Evolutionary conservation across 1,140 invertebrate genomes (phyloP), one percentile per base, ranked within the genome.

Genomic region (Panagrolaimus sp.): DNA sequence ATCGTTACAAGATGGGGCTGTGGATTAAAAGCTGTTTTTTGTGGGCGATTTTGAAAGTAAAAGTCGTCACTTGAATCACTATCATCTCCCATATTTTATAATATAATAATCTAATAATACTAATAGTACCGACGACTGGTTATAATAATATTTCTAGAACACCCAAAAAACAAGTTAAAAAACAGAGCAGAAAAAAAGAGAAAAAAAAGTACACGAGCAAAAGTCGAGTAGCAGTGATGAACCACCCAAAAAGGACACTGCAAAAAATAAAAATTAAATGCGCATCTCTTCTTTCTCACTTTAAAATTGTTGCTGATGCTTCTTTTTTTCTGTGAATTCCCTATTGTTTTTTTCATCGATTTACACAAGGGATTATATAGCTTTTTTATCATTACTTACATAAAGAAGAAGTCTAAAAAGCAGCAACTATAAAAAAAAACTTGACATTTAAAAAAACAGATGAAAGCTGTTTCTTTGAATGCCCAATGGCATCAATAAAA

Each of bases 1-100:
- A 71, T 71, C 8, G 68, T 63, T 45, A 70, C 63, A 44, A 57
- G 45, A 61, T 65, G 68, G 8, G 68, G 68, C 9, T 14, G n/a
- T n/a, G n/a, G 23, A 27, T 57, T 57, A 27, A 25, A 57, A n/a
- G 9, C 27, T 25, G 20, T 9, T 27, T 57, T 57, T 31, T 16
- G 14, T 14, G 51, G 51, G 13, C 51, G 51, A 57, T 57, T 57
- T 20, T 57, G 20, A 27, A 57, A 57, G n/a, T 57, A 57, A 16
- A 57, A 57, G 20, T 57, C 51, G 4, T 57, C 51, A 27, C 51
- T 57, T 20, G 51, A 57, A 57, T 57, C 51, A 27, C 51, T 57
- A 57, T 57, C 51, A 20, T 57, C 51, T 8, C 51, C 51, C 51
- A 57, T 57, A 8, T 13, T 57, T 11, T 57, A 16, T 38, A 4